Evolutionary conservation across 2,888 invertebrate genomes (phyloP).

Genomic region (Zootermopsis nevadensis): DNA sequence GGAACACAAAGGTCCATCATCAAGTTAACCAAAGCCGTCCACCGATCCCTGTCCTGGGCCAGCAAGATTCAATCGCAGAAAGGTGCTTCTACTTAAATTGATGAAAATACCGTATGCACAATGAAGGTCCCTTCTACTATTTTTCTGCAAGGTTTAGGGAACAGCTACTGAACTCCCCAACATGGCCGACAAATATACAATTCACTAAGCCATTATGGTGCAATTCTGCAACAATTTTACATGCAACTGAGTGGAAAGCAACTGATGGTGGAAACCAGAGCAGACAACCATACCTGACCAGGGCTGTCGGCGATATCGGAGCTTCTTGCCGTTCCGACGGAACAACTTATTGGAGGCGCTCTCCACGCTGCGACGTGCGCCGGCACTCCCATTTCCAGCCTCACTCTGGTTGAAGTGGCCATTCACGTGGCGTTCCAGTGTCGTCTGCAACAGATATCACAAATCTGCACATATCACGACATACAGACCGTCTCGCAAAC

Average conservation of each 20-base stretch:
- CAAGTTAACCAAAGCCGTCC: no score
- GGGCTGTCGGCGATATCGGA: conserved; percentile 87
- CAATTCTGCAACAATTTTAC: neutral
- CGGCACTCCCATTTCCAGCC: conserved; percentile 68
- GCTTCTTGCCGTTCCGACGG: conserved; percentile 87
- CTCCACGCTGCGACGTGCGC: conserved; percentile 77
- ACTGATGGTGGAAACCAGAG: neutral
- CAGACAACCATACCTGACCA: conserved; percentile 79
- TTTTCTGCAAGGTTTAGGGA: neutral
- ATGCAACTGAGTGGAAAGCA: neutral
- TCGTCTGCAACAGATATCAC: conserved; percentile 68
- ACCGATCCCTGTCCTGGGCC: no score
- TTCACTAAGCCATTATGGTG: no score
- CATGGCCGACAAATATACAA: no score
- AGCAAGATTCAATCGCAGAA: no score
- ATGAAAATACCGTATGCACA: no score
- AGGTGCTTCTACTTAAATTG: no score
- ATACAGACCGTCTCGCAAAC: no score
- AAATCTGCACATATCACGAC: no score
- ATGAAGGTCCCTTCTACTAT: neutral
- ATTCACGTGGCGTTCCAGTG: conserved; percentile 93
- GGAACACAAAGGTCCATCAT: no score
- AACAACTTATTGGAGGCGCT: conserved; percentile 80
- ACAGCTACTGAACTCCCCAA: neutral
- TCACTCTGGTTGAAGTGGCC: conserved; percentile 84